Evolutionary conservation across 2,888 invertebrate genomes (phyloP), one percentile per base, ranked within the genome.

Genomic region (Zhengitettix transpicula): DNA sequence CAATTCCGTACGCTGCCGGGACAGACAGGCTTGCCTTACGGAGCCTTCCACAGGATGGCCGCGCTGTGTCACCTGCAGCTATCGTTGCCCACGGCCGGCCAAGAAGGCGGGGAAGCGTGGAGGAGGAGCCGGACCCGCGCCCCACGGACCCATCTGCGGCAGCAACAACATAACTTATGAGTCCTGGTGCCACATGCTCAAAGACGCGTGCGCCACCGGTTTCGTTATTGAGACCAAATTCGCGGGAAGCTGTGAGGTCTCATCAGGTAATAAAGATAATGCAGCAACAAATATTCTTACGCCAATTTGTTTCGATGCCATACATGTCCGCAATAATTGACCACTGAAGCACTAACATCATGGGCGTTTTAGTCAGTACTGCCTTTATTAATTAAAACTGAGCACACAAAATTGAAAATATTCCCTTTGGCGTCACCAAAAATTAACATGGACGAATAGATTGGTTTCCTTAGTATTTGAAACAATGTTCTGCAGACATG

Each of bases 121-220:
- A 47, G 14, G n/a, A 12, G 47, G 72, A 71, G 59, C 69, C 69
- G 42, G 65, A 68, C 56, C 69, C 69, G 62, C 65, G 67, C 55
- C 65, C 14, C 47, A 14, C 42, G 67, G 69, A 10, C 67, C 69
- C 17, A 75, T 87, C 60, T 88, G 88, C 71, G 87, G 85, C 62
- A 78, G 80, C 66, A 86, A 89, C 72, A 85, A 85, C 71, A 78
- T 78, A 67, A 87, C 86, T 40, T 88, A 89, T 71, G 76, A 77
- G 64, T 85, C 83, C 61, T 87, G 86, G 85, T 88, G 88, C 72
- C 84, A 86, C 71, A 83, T 89, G 81, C 80, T 83, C 69, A 80
- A 82, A 71, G 84, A 85, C 68, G 81, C 87, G n/a, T 89, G 89
- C 70, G 77, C 78, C 65, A 83, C 82, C 51, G 85, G 86, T 55